Evolutionary conservation across 64 coral and sea anemone species (phyloP).

Genomic region (Pocillopora damicornis): DNA sequence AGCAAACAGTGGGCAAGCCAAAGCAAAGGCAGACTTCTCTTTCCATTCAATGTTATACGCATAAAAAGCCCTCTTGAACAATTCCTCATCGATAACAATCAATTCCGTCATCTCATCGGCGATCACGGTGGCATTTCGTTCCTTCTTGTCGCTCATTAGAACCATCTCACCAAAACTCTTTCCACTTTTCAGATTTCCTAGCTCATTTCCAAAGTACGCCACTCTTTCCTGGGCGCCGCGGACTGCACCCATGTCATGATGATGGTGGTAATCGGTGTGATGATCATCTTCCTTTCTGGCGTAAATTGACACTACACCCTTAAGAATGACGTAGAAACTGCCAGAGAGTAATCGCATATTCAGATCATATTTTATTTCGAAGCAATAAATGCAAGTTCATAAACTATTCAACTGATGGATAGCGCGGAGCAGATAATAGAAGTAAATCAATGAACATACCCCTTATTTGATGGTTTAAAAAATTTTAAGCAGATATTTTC

Average conservation of each 20-base stretch:
- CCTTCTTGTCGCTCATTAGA: constrained; percentile 59
- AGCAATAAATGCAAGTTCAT: too few relatives aligned
- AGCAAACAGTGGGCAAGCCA: constrained; percentile 53
- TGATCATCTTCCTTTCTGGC: constrained; percentile 70
- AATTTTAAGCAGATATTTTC: too few relatives aligned
- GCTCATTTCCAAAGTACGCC: constrained; percentile 67
- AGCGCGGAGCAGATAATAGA: too few relatives aligned
- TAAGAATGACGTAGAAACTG: constrained; percentile 87
- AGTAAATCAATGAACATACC: too few relatives aligned
- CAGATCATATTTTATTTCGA: too few relatives aligned
- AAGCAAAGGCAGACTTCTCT: constrained; percentile 68
- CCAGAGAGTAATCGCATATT: neutral
- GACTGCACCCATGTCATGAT: constrained; percentile 37
- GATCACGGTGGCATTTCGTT: constrained; percentile 75
- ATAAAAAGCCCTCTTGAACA: constrained; percentile 61
- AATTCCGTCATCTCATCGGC: constrained; percentile 67
- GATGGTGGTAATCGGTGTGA: constrained; percentile 9
- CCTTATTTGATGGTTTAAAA: too few relatives aligned
- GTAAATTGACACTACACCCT: constrained; percentile 80
- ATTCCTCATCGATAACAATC: constrained; percentile 54
- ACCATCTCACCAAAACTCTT: constrained; percentile 81
- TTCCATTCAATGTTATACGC: constrained; percentile 61
- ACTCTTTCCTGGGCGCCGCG: constrained; percentile 64
- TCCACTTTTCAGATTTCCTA: constrained; percentile 55
- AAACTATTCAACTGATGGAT: too few relatives aligned